Evolutionary conservation across 2,888 invertebrate species (phyloP).

Genomic region (Sesamia inferens): DNA sequence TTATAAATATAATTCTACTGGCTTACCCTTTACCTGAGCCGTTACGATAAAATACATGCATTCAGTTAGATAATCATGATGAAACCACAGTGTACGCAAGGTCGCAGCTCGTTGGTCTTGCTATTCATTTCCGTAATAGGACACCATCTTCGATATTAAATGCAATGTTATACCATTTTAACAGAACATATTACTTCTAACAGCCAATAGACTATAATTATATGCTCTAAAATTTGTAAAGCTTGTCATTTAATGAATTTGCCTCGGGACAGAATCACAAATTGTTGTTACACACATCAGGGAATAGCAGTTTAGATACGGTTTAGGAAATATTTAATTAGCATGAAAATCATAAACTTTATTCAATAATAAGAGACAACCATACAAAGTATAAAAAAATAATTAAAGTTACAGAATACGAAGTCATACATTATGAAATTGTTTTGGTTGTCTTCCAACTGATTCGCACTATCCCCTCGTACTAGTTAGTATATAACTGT

Average conservation of each 20-base stretch:
- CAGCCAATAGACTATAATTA: constrained; percentile 31
- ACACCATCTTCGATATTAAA: constrained; percentile 71
- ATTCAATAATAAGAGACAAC: too few species aligned
- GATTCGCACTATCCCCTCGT: too few species aligned
- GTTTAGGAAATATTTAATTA: constrained; percentile 65
- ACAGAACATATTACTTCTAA: constrained; percentile 37
- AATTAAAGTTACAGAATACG: too few species aligned
- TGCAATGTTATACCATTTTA: constrained; percentile 59
- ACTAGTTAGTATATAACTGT: too few species aligned
- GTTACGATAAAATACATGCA: constrained; percentile 40
- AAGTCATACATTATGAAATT: too few species aligned
- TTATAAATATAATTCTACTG: neutral
- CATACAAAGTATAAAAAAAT: too few species aligned
- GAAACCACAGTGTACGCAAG: constrained; percentile 76
- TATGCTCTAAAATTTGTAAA: constrained; percentile 41
- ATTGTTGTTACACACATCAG: constrained; percentile 49
- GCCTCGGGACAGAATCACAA: constrained; percentile 36
- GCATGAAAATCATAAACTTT: constrained; percentile 6
- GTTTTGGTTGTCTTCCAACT: too few species aligned
- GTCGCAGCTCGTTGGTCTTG: constrained; percentile 73
- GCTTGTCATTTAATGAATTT: constrained; percentile 35
- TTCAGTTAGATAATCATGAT: constrained; percentile 64
- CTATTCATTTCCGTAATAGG: constrained; percentile 81
- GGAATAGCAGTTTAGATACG: constrained; percentile 48
- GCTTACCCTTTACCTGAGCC: constrained; percentile 17